A percentile compares a stretch with the other conserved stretches of the same genome.
phyloP scores from a whole-genome alignment of 2,888 invertebrate species.

The Leptothorax acervorum region DNA sequence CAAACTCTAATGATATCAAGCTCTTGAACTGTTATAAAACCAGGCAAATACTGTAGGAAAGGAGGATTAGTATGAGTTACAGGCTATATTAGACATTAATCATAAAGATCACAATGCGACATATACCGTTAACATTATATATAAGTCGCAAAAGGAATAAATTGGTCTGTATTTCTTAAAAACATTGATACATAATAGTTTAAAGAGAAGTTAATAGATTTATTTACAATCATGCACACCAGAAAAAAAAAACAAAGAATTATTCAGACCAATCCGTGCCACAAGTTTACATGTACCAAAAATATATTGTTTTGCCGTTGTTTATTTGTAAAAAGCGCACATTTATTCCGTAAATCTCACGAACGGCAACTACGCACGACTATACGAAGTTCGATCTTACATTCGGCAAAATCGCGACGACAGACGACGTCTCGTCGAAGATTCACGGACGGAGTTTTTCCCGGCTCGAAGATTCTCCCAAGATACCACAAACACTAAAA shows the following conservation, averaged over 20 bases:
- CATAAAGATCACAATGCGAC: neutral
- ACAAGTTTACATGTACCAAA: neutral
- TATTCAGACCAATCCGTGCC: neutral
- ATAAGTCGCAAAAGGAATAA: neutral
- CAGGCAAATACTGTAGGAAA: slow-evolving; percentile 19
- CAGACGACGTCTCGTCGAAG: neutral
- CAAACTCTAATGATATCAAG: slow-evolving; percentile 1
- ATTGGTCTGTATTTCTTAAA: neutral
- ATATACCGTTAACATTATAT: neutral
- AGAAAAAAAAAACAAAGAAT: neutral
- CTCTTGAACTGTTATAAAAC: slow-evolving; percentile 9
- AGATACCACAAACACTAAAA: neutral
- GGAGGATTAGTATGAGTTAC: slow-evolving; percentile 11
- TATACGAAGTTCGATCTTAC: neutral
- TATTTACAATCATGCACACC: neutral
- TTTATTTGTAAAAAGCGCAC: neutral
- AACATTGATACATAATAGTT: neutral
- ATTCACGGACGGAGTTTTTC: neutral
- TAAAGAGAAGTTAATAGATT: neutral
- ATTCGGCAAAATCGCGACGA: neutral
- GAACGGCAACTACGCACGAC: too few relatives aligned
- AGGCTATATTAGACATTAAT: neutral
- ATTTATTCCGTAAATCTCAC: neutral
- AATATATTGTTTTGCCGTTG: neutral
- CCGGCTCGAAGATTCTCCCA: neutral